A percentile compares a stretch with the other conserved stretches of the same genome.
These are phyloP conservation scores for Pectinophora gossypiella DNA, from an alignment of 1,140 invertebrate genomes.

Conservation along the genomic window DNA sequence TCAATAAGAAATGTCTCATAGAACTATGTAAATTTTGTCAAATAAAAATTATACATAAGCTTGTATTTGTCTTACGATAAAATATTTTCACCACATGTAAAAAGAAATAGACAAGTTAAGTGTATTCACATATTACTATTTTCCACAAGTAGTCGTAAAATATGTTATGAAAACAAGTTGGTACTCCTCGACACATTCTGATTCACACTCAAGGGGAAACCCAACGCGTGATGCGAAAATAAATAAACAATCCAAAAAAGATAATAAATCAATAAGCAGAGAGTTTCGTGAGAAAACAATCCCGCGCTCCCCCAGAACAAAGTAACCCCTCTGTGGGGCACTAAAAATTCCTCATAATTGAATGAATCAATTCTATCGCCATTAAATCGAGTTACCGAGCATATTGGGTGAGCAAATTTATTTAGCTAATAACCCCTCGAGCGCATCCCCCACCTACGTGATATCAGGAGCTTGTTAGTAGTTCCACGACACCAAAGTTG, in stretches of 20 bases:
- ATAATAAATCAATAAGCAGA: conserved; percentile 47
- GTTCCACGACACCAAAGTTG: too few relatives aligned
- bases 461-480: background rate
- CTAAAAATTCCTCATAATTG: conserved; percentile 75
- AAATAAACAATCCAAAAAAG: conserved; percentile 18
- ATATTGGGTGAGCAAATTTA: conserved; percentile 75
- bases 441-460: conserved; percentile 4
- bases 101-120: too few relatives aligned
- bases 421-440: conserved; percentile 69
- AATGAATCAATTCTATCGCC: conserved; percentile 74
- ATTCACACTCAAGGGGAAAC: background rate
- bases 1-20: too few relatives aligned
- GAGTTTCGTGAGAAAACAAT: conserved; percentile 52
- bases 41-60: too few relatives aligned
- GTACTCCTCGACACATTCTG: too few relatives aligned
- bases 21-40: too few relatives aligned
- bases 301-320: conserved; percentile 31
- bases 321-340: conserved; percentile 51
- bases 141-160: too few relatives aligned
- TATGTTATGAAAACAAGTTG: too few relatives aligned
- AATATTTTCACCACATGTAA: too few relatives aligned
- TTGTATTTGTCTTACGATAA: too few relatives aligned
- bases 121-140: too few relatives aligned
- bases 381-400: conserved; percentile 75
- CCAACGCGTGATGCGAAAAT: background rate